Evolutionary conservation across 2,888 invertebrate genomes (phyloP).

Genomic region (Sialis lutaria): DNA sequence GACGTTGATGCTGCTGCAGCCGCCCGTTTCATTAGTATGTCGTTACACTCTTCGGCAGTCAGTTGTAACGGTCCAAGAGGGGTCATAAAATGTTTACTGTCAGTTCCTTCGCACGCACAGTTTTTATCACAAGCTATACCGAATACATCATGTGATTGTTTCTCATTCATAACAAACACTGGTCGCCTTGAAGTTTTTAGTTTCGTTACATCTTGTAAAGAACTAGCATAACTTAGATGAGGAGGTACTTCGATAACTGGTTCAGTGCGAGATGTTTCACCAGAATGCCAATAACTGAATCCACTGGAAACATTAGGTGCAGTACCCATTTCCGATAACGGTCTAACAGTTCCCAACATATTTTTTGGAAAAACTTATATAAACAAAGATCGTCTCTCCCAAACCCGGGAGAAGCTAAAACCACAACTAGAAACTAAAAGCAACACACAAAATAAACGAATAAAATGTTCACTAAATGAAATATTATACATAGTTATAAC

Average conservation of each 20-base stretch:
- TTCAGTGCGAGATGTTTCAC: conserved; percentile 7
- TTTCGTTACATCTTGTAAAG: conserved; percentile 11
- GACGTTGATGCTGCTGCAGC: conserved; percentile 34
- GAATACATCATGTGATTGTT: conserved; percentile 13
- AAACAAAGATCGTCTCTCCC: not conserved
- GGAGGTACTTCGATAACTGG: conserved; percentile 6
- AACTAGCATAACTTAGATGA: conserved; percentile 10
- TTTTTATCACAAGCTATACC: conserved; percentile 11
- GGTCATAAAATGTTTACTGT: conserved; percentile 46
- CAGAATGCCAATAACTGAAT: conserved; percentile 13
- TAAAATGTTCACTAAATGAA: too few relatives aligned
- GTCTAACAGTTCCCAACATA: conserved; percentile 6
- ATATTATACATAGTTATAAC: too few relatives aligned
- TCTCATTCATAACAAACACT: conserved; percentile 13
- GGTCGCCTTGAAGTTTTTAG: conserved; percentile 11
- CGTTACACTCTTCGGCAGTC: conserved; percentile 62
- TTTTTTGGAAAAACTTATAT: not conserved
- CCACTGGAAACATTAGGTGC: conserved; percentile 11
- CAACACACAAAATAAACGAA: too few relatives aligned
- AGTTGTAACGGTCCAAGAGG: conserved; percentile 55
- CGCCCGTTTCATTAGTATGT: conserved; percentile 58
- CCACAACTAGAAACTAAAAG: too few relatives aligned
- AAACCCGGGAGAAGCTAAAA: not conserved
- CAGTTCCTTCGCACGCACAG: conserved; percentile 4
- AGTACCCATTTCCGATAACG: conserved; percentile 10